Evolutionary conservation across 2,888 invertebrate species (phyloP), one percentile per base, ranked within the genome.

Genomic region (Meghimatium bilineatum): DNA sequence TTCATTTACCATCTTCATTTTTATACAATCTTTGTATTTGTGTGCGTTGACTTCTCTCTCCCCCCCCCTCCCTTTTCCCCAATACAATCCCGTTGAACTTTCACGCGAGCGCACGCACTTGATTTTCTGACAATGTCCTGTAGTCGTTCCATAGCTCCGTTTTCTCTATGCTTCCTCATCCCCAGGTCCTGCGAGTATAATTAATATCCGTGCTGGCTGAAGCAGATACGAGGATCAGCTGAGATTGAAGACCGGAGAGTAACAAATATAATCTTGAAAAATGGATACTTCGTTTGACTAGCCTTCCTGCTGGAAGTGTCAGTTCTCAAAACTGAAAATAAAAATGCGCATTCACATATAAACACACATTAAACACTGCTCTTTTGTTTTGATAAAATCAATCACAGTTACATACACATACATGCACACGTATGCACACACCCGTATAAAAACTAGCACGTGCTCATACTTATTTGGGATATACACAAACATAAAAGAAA

Each of bases 251-350:
- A 67, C 29, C 36, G 8, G 29, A 38, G 29, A 38, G 63, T 67
- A 32, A 38, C 60, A 36, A 66, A 78, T 49, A n/a, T 78, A 49
- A 78, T 67, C 63, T 66, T 78, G 63, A 78, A 67, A 78, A 78
- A 63, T 78, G 17, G 44, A 67, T 67, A 67, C 78, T 63, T n/a
- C n/a, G n/a, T 52, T 52, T 34, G n/a, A 76, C 36, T 3, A 32
- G 17, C 32, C 36, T 1, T 32, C 38, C 49, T 74, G 29, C 2
- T 56, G 56, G 56, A 56, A 56, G 23, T 56, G 56, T 36, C 2
- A 56, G 3, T 23, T 44, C 44, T 5, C 44, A 44, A 12, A 8
- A 12, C 44, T n/a, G 12, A 44, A 44, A 44, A 44, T 44, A 44
- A 44, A n/a, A n/a, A n/a, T n/a, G n/a, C 56, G 20, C 56, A 12